These are phyloP conservation scores for Myotis daubentonii DNA, from an alignment of 2,797 vertebrate genomes.

Conservation along the genomic window DNA sequence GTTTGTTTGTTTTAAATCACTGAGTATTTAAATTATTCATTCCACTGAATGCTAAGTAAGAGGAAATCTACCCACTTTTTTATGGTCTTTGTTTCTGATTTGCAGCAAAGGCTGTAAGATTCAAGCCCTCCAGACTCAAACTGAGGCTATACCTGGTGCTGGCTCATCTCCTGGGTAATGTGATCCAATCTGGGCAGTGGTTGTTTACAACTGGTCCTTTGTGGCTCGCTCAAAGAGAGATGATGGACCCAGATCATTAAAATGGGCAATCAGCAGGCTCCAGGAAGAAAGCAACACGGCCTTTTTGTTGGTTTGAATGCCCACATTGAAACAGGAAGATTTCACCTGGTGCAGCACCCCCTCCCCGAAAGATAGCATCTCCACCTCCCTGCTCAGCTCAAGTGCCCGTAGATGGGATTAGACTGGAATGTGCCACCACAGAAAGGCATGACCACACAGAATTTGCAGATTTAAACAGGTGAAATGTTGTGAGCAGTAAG, in stretches of 20 bases:
- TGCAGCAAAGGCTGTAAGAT: slow-evolving; percentile 30
- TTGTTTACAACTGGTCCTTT: slow-evolving; percentile 68
- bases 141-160: neutral
- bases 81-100: slow-evolving; percentile 45
- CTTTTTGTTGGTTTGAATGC: slow-evolving; percentile 63
- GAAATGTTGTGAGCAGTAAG: slow-evolving; percentile 23
- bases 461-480: slow-evolving; percentile 7
- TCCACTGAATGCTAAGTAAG: slow-evolving; percentile 52
- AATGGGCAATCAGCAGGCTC: slow-evolving; percentile 50
- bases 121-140: slow-evolving; percentile 5
- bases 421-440: neutral
- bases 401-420: neutral
- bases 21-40: slow-evolving; percentile 59
- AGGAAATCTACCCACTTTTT: slow-evolving; percentile 58
- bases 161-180: slow-evolving; percentile 61
- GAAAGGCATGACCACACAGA: slow-evolving; percentile 48
- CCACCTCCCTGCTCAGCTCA: neutral
- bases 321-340: slow-evolving; percentile 38
- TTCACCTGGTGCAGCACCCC: neutral
- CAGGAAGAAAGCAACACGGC: neutral
- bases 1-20: too few relatives aligned
- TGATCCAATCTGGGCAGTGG: slow-evolving; percentile 45
- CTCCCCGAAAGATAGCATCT: neutral
- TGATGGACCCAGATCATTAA: slow-evolving; percentile 44
- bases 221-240: slow-evolving; percentile 52